Percentiles rank a stretch among this genome's conserved stretches.
phyloP scores from a whole-genome alignment of 1,140 invertebrate genomes.

The Gonioctena quinquepunctata region DNA sequence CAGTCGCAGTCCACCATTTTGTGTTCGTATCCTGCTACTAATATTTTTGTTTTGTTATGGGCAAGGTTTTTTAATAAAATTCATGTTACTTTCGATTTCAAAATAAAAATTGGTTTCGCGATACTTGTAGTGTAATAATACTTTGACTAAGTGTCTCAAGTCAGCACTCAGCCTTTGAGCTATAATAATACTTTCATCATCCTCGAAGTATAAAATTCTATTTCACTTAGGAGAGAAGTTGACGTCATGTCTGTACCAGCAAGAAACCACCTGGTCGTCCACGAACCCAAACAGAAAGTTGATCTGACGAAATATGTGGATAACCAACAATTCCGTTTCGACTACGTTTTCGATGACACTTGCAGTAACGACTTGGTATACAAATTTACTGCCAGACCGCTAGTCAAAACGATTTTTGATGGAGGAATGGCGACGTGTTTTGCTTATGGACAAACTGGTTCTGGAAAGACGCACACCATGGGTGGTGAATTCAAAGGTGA shows the following conservation, averaged over 20 bases:
- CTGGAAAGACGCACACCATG: constrained; percentile 55
- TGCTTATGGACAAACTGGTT: constrained; percentile 85
- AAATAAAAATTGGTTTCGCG: too few relatives aligned
- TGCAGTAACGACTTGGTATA: constrained; percentile 96
- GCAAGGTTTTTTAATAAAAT: too few relatives aligned
- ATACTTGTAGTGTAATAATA: too few relatives aligned
- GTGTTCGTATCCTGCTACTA: too few relatives aligned
- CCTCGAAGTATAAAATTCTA: too few relatives aligned
- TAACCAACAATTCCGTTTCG: constrained; percentile 97
- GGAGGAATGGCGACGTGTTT: constrained; percentile 97
- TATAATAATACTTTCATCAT: too few relatives aligned
- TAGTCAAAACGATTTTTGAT: constrained; percentile 94
- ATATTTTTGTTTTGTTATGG: too few relatives aligned
- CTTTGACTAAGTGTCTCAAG: too few relatives aligned
- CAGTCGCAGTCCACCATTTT: too few relatives aligned
- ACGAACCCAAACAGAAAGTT: constrained; percentile 97
- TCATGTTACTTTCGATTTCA: too few relatives aligned
- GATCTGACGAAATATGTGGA: constrained; percentile 98
- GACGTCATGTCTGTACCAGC: constrained; percentile 89
- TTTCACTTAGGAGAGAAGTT: too few relatives aligned
- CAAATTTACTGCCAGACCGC: constrained; percentile 90
- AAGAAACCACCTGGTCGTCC: constrained; percentile 67
- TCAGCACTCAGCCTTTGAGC: too few relatives aligned
- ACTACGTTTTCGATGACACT: constrained; percentile 98
- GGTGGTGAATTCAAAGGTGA: constrained; percentile 49